phyloP scores from a whole-genome alignment of 2,797 vertebrate genomes.

The Serranus cabrilla region DNA sequence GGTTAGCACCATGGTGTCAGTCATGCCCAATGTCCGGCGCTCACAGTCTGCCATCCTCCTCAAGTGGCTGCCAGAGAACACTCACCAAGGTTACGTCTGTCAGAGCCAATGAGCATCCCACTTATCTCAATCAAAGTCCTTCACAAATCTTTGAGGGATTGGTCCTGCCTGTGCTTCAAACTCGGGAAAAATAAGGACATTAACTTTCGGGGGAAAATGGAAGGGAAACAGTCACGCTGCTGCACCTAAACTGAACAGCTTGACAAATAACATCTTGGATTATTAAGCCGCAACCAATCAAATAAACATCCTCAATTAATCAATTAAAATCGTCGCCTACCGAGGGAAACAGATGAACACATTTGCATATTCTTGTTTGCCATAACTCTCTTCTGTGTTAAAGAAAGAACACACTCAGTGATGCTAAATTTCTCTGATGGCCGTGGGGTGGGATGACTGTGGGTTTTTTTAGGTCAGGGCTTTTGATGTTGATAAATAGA shows the following conservation, averaged over 20 bases:
- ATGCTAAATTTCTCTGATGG: slow-evolving; percentile 30
- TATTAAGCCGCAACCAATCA: slow-evolving; percentile 79
- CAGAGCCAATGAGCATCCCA: slow-evolving; percentile 61
- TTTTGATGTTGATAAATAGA: slow-evolving; percentile 48
- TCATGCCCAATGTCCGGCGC: slow-evolving; percentile 61
- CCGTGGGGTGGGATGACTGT: slow-evolving; percentile 21
- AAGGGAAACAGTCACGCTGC: slow-evolving; percentile 37
- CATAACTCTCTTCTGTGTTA: slow-evolving; percentile 61
- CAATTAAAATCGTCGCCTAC: slow-evolving; percentile 77
- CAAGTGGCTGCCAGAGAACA: slow-evolving; percentile 72
- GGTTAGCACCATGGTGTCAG: slow-evolving; percentile 67
- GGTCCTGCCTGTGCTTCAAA: slow-evolving; percentile 47
- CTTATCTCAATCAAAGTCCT: slow-evolving; percentile 77
- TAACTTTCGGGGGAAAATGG: slow-evolving; percentile 32
- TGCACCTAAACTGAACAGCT: slow-evolving; percentile 66
- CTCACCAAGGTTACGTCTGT: slow-evolving; percentile 75
- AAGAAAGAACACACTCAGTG: slow-evolving; percentile 38
- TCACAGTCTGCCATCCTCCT: slow-evolving; percentile 65
- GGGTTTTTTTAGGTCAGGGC: slow-evolving; percentile 24
- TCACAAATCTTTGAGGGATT: slow-evolving; percentile 64
- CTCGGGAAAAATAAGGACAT: slow-evolving; percentile 48
- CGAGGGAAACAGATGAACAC: slow-evolving; percentile 74
- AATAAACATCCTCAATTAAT: slow-evolving; percentile 83
- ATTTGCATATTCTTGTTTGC: slow-evolving; percentile 79
- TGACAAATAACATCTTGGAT: slow-evolving; percentile 78